Evolutionary conservation across 2,113 vertebrate species (phyloP).

Genomic region (Lophius piscatorius): DNA sequence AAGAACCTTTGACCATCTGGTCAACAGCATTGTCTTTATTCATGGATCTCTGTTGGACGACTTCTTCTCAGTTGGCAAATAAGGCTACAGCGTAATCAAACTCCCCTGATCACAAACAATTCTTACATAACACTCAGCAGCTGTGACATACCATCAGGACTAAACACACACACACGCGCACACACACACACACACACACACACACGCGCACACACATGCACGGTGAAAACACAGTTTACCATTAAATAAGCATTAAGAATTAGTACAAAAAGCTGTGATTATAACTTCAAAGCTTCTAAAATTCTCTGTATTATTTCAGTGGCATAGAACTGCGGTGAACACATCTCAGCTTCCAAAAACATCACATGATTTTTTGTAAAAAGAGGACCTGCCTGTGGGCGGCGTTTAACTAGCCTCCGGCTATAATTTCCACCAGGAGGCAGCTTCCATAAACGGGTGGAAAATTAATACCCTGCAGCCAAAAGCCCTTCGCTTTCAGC

Average conservation of each 20-base stretch:
- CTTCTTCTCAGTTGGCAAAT: constrained; percentile 32
- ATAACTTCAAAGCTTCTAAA: no score
- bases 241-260: no score
- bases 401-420: constrained; percentile 18
- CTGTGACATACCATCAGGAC: constrained; percentile 20
- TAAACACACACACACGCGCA: no score
- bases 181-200: no score
- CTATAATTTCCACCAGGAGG: constrained; percentile 39
- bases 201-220: no score
- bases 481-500: constrained; percentile 9
- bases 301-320: not conserved
- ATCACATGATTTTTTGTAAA: constrained; percentile 11
- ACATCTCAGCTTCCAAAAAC: constrained; percentile 2
- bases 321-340: constrained; percentile 5
- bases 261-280: no score
- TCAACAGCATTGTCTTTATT: constrained; percentile 7
- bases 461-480: constrained; percentile 37
- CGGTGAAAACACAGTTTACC: no score
- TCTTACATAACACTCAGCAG: constrained; percentile 47
- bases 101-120: constrained; percentile 37
- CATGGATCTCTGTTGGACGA: constrained; percentile 43
- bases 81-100: constrained; percentile 29
- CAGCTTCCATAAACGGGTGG: constrained; percentile 25
- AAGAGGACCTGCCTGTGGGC: constrained; percentile 1
- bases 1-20: constrained; percentile 19